phyloP scores from a whole-genome alignment of 2,888 invertebrate genomes.

The Capitulum mitella region DNA sequence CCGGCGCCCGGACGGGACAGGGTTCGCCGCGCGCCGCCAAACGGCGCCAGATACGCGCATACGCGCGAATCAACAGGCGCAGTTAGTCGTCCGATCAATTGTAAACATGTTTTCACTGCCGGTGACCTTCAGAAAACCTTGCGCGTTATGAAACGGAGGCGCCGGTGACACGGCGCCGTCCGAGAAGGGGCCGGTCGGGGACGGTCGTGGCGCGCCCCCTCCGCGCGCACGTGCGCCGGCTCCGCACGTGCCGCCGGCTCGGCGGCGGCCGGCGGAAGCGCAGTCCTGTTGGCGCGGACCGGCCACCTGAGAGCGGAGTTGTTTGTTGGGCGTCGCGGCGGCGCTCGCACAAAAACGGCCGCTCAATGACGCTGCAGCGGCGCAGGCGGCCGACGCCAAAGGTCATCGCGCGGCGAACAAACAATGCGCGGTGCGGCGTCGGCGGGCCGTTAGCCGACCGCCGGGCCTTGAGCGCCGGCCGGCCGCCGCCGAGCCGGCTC shows the following conservation, averaged over 20 bases:
- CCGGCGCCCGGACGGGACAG: not conserved
- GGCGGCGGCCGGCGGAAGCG: not conserved
- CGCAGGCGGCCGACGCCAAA: not conserved
- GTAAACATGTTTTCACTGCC: conserved; percentile 18
- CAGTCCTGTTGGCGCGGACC: not conserved
- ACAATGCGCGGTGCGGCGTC: not conserved
- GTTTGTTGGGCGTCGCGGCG: not conserved
- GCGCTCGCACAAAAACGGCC: not conserved
- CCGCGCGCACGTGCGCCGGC: not conserved
- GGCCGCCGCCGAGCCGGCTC: not conserved
- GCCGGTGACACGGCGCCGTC: not conserved
- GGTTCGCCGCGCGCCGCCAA: not conserved
- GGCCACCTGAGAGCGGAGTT: not conserved
- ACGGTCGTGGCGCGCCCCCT: not conserved
- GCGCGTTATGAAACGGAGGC: not conserved
- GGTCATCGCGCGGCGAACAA: not conserved
- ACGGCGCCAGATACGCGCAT: not conserved
- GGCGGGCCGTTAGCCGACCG: not conserved
- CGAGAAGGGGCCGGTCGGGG: too few species aligned
- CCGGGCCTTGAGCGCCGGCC: not conserved
- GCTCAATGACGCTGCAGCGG: not conserved
- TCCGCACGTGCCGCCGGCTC: not conserved
- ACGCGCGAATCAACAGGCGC: not conserved
- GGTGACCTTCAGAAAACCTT: conserved; percentile 13
- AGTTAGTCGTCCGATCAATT: not conserved